These are phyloP conservation scores for Myzus persicae DNA, from an alignment of 1,140 invertebrate species.

Conservation along the genomic window DNA sequence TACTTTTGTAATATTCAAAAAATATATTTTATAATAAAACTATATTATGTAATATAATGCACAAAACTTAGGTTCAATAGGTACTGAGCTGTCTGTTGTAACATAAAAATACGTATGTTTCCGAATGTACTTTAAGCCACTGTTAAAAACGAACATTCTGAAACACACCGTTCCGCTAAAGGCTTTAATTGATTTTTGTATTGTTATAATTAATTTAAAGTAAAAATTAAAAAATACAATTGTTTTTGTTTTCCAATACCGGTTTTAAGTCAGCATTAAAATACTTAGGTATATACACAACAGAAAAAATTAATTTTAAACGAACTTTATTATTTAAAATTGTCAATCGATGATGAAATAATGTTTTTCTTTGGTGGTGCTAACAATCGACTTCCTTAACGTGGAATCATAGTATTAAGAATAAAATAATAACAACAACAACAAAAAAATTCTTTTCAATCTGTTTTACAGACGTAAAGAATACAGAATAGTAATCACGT, in stretches of 20 bases:
- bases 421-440: background rate
- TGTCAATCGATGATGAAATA: background rate
- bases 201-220: background rate
- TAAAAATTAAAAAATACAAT: background rate
- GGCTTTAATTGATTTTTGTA: background rate
- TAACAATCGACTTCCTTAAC: background rate
- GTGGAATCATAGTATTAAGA: background rate
- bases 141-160: background rate
- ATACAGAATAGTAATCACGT: conserved; percentile 32
- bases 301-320: background rate
- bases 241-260: background rate
- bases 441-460: background rate
- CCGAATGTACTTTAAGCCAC: background rate
- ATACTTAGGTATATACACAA: background rate
- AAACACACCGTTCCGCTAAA: background rate
- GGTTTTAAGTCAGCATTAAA: background rate
- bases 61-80: background rate
- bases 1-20: too few relatives aligned
- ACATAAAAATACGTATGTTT: background rate
- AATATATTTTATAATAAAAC: background rate
- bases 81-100: background rate
- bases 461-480: background rate
- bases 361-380: background rate
- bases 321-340: background rate
- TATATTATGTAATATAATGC: background rate